Evolutionary conservation across 2,113 vertebrate species (phyloP).

Genomic region (Excalfactoria chinensis): DNA sequence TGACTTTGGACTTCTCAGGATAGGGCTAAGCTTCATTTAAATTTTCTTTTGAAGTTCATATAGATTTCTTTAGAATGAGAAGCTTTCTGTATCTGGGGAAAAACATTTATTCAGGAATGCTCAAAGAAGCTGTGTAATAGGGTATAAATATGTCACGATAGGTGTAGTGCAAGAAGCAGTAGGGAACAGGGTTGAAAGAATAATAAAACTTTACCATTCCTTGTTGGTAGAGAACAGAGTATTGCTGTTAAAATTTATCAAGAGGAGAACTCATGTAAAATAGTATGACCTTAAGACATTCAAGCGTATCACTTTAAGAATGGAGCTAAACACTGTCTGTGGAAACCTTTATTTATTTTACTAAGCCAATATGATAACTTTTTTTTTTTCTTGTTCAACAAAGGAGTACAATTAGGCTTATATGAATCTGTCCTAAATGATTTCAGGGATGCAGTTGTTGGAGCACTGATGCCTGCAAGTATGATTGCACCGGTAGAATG

Average conservation of each 20-base stretch:
- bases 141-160: neutral
- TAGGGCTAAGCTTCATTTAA: neutral
- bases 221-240: neutral
- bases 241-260: neutral
- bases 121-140: neutral
- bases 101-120: neutral
- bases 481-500: constrained; percentile 96
- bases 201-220: neutral
- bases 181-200: neutral
- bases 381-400: neutral
- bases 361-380: neutral
- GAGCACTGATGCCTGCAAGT: constrained; percentile 94
- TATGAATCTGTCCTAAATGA: neutral
- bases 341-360: neutral
- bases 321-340: neutral
- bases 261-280: neutral
- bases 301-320: neutral
- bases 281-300: neutral
- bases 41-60: neutral
- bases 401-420: neutral
- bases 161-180: neutral
- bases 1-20: neutral
- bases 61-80: neutral
- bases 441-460: constrained; percentile 92
- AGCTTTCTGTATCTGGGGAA: neutral